Evolutionary conservation across 2,888 invertebrate species (phyloP), one percentile per base, ranked within the genome.

Genomic region (Norana najaformis): DNA sequence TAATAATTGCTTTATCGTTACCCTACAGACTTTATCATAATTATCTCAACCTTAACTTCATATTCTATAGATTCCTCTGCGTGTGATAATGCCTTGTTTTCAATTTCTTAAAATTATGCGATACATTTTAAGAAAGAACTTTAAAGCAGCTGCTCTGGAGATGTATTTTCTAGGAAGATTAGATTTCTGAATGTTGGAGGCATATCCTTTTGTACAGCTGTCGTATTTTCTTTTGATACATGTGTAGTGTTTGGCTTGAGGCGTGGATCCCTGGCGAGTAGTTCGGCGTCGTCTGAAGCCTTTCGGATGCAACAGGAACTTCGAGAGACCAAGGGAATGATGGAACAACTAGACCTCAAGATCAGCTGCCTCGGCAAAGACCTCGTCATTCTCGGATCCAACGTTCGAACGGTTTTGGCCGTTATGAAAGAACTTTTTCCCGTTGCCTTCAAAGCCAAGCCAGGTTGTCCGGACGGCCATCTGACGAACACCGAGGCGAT

Each of bases 261-360:
- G 4, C 53, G 53, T 53, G 53, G 53, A 4, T 53, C 53, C 11
- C 53, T 53, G 53, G 53, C 30, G 23, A 53, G 53, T 53, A 30
- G 23, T 6, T 53, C 53, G 30, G 23, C 53, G 53, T 53, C 47
- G 3, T 47, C 53, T 30, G 53, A 53, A 30, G 53, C 53, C 1
- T 53, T 30, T 5, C 85, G 41, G 4, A 34, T 90, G 35, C 88
- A 90, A n/a, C 36, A 88, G 30, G 85, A 39, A 20, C 39, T 90
- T 30, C 83, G 30, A 39, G 38, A 39, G 20, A 90, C 90, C 6
- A 90, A 90, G 37, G 53, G 41, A 41, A 88, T n/a, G n/a, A 36
- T 90, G 35, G 41, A 88, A 90, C 37, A 85, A 38, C 83, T 90
- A 34, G 90, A 90, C 83, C 41, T n/a, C 34, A 83, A 88, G 53